A percentile compares a stretch with the other conserved stretches of the same genome.
These are phyloP conservation scores for Dermatemys mawii DNA, from an alignment of 2,113 vertebrate genomes.

Conservation along the genomic window DNA sequence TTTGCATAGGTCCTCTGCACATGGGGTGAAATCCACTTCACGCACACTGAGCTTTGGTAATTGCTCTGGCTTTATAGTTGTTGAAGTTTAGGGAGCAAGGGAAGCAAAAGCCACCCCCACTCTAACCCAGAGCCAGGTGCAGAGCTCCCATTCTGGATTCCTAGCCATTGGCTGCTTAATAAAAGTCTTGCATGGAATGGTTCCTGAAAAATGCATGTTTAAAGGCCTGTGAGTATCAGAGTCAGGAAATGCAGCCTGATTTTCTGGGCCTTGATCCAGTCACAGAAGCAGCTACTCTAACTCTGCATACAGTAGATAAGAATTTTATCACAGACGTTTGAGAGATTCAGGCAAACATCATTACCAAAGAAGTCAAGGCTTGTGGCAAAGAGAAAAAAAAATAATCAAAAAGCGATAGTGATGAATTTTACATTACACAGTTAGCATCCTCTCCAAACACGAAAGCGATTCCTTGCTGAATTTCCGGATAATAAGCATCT, in stretches of 20 bases:
- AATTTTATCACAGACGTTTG: not conserved
- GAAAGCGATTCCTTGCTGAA: not conserved
- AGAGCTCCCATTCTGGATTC: not conserved
- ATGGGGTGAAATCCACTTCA: not conserved
- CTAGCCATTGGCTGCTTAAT: not conserved
- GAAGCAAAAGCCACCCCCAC: not conserved
- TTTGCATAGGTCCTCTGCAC: not conserved
- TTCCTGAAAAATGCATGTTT: not conserved
- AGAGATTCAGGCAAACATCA: not conserved
- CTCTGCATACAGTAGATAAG: fast-evolving
- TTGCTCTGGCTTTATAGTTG: not conserved
- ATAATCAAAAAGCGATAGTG: not conserved
- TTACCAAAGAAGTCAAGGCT: not conserved
- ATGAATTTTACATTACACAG: not conserved
- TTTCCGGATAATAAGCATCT: not conserved
- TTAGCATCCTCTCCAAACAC: not conserved
- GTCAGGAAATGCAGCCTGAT: not conserved
- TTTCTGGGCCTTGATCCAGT: not conserved
- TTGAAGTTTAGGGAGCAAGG: not conserved
- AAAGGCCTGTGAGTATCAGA: not conserved
- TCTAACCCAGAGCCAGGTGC: too few relatives aligned
- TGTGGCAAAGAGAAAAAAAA: not conserved
- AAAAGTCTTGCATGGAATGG: not conserved
- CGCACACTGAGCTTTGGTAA: not conserved
- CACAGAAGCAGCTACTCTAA: fast-evolving